Evolutionary conservation across 1,140 invertebrate genomes (phyloP), one percentile per base, ranked within the genome.

Genomic region (Pygmarrhopalites habei): DNA sequence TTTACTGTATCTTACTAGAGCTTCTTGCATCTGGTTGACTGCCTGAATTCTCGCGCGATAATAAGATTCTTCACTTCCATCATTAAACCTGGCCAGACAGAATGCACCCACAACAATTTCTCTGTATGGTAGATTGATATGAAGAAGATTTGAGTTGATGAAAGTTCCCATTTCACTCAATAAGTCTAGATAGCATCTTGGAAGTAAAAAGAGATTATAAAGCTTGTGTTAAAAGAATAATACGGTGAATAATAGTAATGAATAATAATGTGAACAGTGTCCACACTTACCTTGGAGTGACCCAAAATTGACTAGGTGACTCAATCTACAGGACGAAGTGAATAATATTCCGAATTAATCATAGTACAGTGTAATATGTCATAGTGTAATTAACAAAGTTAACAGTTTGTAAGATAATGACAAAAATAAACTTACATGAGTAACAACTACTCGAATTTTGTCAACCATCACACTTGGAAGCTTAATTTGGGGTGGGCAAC

Each of bases 221-320:
- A n/a, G n/a, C n/a, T n/a, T n/a, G n/a, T n/a, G n/a, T n/a, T n/a
- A n/a, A n/a, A n/a, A n/a, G n/a, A n/a, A n/a, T n/a, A n/a, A n/a
- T n/a, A n/a, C n/a, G n/a, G n/a, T n/a, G n/a, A n/a, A n/a, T n/a
- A n/a, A n/a, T n/a, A n/a, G n/a, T n/a, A n/a, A n/a, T n/a, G n/a
- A n/a, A n/a, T n/a, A n/a, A n/a, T n/a, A n/a, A n/a, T n/a, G n/a
- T n/a, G n/a, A n/a, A n/a, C n/a, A 19, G 32, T 35, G 32, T 35
- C 32, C 32, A 35, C 5, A 35, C n/a, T n/a, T n/a, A n/a, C n/a
- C n/a, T n/a, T 7, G 32, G 15, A 14, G 62, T 53, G 1, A 66
- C 46, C 64, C 64, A 71, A 58, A 71, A 71, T 21, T 68, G 69
- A 49, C 53, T 58, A 2, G 66, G 69, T 19, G 28, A 64, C 0